A percentile compares a stretch with the other conserved stretches of the same genome.
These are phyloP conservation scores for Leguminivora glycinivorella DNA, from an alignment of 1,140 invertebrate species.

Conservation along the genomic window DNA sequence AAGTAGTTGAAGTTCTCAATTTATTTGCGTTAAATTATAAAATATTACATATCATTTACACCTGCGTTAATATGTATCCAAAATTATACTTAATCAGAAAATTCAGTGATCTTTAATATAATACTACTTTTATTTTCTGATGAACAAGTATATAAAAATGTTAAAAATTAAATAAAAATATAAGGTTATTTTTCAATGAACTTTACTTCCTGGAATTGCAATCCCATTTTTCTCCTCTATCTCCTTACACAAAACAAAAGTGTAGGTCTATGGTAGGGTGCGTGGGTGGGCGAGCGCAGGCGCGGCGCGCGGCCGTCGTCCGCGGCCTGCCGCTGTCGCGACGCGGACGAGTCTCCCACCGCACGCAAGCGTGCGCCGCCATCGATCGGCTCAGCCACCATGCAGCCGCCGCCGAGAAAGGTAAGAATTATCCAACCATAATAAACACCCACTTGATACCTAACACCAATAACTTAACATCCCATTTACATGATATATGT, in stretches of 20 bases:
- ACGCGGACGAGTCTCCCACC: conserved; percentile 53
- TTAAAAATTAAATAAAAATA: too few relatives aligned
- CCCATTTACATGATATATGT: neutral
- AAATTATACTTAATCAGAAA: neutral
- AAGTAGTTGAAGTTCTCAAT: too few relatives aligned
- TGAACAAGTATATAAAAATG: too few relatives aligned
- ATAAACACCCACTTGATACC: neutral
- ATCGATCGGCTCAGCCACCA: conserved; percentile 75
- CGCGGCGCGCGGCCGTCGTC: conserved; percentile 43
- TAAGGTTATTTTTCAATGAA: too few relatives aligned
- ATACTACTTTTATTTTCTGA: too few relatives aligned
- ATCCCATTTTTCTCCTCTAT: neutral
- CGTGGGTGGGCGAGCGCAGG: conserved; percentile 47
- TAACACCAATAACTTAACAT: neutral
- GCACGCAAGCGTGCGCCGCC: conserved; percentile 53
- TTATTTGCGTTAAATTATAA: neutral
- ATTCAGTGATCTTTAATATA: too few relatives aligned
- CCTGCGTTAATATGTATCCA: neutral
- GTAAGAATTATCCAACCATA: conserved; percentile 67
- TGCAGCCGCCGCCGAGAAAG: conserved; percentile 89
- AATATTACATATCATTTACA: conserved; percentile 3
- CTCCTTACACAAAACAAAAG: conserved; percentile 22
- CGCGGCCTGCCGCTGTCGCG: conserved; percentile 43
- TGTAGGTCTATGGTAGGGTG: conserved; percentile 41
- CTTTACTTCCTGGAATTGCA: neutral